phyloP scores from a whole-genome alignment of 23 tunicate genomes.

The Ciona savignyi region DNA sequence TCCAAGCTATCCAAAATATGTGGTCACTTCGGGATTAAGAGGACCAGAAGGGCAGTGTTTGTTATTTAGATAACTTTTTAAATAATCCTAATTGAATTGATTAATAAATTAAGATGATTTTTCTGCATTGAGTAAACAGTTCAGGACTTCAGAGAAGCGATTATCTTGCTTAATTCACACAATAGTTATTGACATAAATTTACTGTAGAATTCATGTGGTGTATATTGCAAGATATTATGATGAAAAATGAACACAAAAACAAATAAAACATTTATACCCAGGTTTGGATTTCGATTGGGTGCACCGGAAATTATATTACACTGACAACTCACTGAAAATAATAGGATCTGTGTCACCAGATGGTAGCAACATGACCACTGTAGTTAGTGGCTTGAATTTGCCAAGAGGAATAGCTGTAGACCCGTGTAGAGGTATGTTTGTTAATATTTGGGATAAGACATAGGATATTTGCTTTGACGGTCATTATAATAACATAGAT shows the following conservation, averaged over 20 bases:
- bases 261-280: background rate
- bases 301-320: constrained; percentile 52
- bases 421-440: constrained; percentile 73
- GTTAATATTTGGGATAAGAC: no score
- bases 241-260: background rate
- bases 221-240: no score
- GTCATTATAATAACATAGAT: no score
- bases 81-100: no score
- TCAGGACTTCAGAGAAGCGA: no score
- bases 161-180: no score
- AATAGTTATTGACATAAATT: no score
- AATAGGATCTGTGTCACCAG: constrained; percentile 38
- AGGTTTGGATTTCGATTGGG: constrained; percentile 83
- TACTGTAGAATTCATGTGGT: no score
- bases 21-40: constrained; percentile 28
- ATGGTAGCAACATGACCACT: constrained; percentile 54
- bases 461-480: no score
- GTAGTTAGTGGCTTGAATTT: constrained; percentile 39
- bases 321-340: constrained; percentile 40
- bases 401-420: constrained; percentile 69
- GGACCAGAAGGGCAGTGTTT: constrained; percentile 33
- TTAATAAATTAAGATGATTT: no score
- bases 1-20: constrained; percentile 17
- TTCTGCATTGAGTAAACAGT: no score
- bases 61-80: no score